phyloP scores from a whole-genome alignment of 2,797 vertebrate species.

The Acanthopagrus latus region DNA sequence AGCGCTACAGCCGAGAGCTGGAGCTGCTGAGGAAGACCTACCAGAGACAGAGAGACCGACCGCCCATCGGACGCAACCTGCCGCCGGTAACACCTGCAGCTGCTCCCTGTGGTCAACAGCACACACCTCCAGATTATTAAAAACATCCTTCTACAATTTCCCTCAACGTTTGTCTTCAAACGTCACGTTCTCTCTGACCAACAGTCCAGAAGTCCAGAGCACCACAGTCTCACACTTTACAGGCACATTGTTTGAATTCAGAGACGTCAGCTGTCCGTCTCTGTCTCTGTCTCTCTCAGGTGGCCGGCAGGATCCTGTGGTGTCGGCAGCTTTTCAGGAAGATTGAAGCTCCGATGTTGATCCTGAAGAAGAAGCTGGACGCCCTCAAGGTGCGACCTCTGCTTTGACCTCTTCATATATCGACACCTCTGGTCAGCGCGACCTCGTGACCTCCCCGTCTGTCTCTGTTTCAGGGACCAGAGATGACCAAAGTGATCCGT shows the following conservation, averaged over 20 bases:
- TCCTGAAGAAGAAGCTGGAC: conserved; percentile 85
- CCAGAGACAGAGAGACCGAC: conserved; percentile 85
- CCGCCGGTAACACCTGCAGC: conserved; percentile 79
- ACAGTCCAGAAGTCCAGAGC: no score
- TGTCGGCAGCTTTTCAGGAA: conserved; percentile 88
- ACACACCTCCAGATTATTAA: no score
- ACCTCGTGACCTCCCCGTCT: background rate
- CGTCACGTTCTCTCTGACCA: no score
- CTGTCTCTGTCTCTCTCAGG: conserved; percentile 70
- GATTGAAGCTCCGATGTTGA: conserved; percentile 87
- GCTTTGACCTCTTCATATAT: background rate
- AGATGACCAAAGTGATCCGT: conserved; percentile 85
- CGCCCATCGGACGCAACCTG: conserved; percentile 84
- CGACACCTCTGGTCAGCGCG: fast-evolving
- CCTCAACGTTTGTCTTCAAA: no score
- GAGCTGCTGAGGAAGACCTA: conserved; percentile 86
- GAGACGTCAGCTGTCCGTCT: no score
- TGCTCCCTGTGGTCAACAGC: no score
- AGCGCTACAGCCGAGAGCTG: conserved; percentile 84
- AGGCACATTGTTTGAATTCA: no score
- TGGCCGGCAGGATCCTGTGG: conserved; percentile 89
- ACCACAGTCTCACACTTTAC: no score
- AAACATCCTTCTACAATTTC: no score
- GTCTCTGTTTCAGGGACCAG: conserved; percentile 73
- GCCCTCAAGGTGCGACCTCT: conserved; percentile 81